phyloP scores from a whole-genome alignment of 1,140 invertebrate genomes.

The Steinernema khuongi region DNA sequence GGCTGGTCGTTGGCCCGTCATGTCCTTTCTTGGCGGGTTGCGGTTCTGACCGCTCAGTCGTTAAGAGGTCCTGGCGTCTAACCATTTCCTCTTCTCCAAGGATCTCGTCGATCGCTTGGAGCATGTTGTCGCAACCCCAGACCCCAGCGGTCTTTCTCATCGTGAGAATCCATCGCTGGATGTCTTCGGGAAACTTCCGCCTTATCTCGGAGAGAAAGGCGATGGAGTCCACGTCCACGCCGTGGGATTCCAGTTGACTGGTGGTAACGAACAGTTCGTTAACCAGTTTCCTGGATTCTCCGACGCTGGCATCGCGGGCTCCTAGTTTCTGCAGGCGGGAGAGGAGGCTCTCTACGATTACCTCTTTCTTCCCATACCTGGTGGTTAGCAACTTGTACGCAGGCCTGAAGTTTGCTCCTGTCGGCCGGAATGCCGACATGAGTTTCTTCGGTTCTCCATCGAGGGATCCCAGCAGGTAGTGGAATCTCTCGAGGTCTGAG shows the following conservation, averaged over 20 bases:
- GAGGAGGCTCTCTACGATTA: background rate
- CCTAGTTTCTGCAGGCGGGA: background rate
- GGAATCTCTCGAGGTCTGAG: background rate
- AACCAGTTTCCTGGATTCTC: background rate
- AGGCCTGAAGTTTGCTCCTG: background rate
- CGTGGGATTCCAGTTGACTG: background rate
- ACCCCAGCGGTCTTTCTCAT: background rate
- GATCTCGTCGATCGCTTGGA: background rate
- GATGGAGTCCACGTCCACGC: background rate
- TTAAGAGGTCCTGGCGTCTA: too few species aligned
- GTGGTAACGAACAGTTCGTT: background rate
- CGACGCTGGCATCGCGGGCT: background rate
- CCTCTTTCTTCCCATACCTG: background rate
- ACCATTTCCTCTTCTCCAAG: background rate
- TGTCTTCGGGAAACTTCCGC: background rate
- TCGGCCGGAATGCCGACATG: background rate
- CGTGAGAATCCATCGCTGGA: background rate
- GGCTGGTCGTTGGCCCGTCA: too few species aligned
- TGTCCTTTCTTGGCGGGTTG: background rate
- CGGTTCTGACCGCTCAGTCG: background rate
- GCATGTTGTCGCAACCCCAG: background rate
- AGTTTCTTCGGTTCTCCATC: background rate
- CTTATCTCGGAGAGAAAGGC: background rate
- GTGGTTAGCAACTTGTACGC: background rate
- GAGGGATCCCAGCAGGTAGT: background rate